A percentile compares a stretch with the other conserved stretches of the same genome.
These are phyloP conservation scores for Oscheius sp. DNA, from an alignment of 2,888 invertebrate genomes.

Conservation along the genomic window DNA sequence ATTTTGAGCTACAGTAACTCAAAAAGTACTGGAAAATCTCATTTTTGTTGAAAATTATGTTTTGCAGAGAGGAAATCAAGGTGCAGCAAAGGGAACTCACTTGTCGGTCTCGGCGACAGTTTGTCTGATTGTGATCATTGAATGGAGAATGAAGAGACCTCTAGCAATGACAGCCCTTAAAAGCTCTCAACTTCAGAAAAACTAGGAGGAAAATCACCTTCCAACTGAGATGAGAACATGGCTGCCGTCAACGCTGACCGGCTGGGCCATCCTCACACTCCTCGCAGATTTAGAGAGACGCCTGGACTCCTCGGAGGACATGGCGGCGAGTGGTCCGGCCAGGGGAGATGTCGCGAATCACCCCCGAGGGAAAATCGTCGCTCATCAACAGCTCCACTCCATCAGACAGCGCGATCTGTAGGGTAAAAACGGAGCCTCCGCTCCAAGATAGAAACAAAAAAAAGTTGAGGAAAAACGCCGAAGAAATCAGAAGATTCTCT, in stretches of 20 bases:
- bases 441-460: background rate
- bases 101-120: conserved; percentile 79
- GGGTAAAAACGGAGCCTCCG: background rate
- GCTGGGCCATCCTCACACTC: conserved; percentile 5
- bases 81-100: too few species aligned
- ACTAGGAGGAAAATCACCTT: conserved; percentile 2
- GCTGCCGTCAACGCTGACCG: conserved; percentile 22
- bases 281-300: background rate
- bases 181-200: background rate
- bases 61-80: too few species aligned
- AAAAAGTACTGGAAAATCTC: too few species aligned
- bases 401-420: background rate
- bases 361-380: background rate
- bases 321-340: background rate
- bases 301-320: conserved; percentile 11
- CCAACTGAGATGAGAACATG: conserved; percentile 25
- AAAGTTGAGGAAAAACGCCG: too few species aligned
- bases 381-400: conserved; percentile 22
- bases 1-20: too few species aligned
- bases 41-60: too few species aligned
- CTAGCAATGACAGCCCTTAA: conserved; percentile 62
- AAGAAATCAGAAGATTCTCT: too few species aligned
- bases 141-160: conserved; percentile 64
- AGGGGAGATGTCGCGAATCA: background rate
- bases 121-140: conserved; percentile 80